Evolutionary conservation across 2,113 vertebrate species (phyloP).

Genomic region (Halichoeres trimaculatus): DNA sequence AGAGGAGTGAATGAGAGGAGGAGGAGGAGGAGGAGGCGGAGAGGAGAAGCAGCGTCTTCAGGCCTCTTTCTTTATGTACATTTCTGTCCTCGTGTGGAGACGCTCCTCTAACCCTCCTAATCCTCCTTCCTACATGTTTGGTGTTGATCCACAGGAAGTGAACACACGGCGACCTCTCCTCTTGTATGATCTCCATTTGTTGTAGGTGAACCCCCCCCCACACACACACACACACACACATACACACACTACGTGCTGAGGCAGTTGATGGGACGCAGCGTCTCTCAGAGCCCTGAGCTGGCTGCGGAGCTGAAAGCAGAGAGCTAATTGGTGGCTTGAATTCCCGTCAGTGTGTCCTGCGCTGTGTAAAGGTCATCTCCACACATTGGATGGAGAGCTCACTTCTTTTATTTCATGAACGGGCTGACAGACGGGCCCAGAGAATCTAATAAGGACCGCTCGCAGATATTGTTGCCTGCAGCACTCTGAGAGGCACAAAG

Average conservation of each 20-base stretch:
- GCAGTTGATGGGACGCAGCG: slow-evolving; percentile 53
- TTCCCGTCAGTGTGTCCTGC: slow-evolving; percentile 62
- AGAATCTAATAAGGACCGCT: slow-evolving; percentile 53
- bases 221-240: not conserved
- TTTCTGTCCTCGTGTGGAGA: not conserved
- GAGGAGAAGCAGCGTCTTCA: slow-evolving; percentile 20
- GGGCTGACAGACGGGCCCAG: slow-evolving; percentile 55
- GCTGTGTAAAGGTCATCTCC: slow-evolving; percentile 75
- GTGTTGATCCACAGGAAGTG: too few species aligned
- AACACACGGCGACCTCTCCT: slow-evolving; percentile 24
- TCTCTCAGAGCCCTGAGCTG: slow-evolving; percentile 46
- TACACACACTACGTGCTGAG: slow-evolving; percentile 44
- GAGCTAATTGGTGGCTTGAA: slow-evolving; percentile 77
- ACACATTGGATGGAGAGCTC: slow-evolving; percentile 70
- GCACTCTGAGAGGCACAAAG: slow-evolving; percentile 18
- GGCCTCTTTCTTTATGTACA: not conserved
- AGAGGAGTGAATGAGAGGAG: not conserved
- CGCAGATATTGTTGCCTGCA: slow-evolving; percentile 16
- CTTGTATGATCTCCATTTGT: slow-evolving; percentile 41
- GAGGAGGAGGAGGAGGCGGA: not conserved
- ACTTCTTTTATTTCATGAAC: slow-evolving; percentile 65
- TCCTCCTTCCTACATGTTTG: not conserved
- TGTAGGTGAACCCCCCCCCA: too few species aligned
- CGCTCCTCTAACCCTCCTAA: not conserved
- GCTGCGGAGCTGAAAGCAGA: slow-evolving; percentile 38